Evolutionary conservation across 2,113 vertebrate species (phyloP).

Genomic region (Pavo muticus): DNA sequence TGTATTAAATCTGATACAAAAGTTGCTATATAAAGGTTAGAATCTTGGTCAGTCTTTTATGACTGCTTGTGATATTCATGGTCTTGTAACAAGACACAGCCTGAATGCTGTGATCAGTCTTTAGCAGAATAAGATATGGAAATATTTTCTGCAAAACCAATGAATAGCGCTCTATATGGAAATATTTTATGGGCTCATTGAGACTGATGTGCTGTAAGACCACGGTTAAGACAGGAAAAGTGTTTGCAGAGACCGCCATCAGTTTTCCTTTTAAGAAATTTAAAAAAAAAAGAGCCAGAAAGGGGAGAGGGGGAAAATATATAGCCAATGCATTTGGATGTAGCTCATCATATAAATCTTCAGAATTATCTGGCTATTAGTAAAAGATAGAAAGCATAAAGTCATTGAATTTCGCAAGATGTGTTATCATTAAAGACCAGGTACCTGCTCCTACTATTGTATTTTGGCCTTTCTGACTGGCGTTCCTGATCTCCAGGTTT

Average conservation of each 20-base stretch:
- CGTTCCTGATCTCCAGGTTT: background rate
- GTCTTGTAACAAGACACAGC: background rate
- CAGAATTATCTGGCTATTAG: background rate
- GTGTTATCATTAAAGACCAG: slow-evolving; percentile 26
- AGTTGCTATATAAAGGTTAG: background rate
- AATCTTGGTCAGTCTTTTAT: background rate
- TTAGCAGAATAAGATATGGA: background rate
- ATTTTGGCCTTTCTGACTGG: background rate
- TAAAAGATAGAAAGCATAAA: background rate
- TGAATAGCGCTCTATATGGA: background rate
- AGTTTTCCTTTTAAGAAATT: background rate
- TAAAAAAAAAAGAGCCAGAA: background rate
- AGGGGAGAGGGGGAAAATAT: background rate
- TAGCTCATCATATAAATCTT: background rate
- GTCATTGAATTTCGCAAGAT: background rate
- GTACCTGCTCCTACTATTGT: background rate
- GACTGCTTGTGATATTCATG: background rate
- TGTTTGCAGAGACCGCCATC: background rate
- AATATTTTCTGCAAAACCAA: background rate
- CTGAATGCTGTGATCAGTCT: background rate
- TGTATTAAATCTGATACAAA: background rate
- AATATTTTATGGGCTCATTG: background rate
- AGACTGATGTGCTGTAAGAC: background rate
- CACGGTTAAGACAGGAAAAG: rapidly evolving
- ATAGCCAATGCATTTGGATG: background rate